A percentile compares a stretch with the other conserved stretches of the same genome.
These are phyloP conservation scores for Aphelocoma coerulescens DNA, from an alignment of 2,113 vertebrate genomes.

Conservation along the genomic window DNA sequence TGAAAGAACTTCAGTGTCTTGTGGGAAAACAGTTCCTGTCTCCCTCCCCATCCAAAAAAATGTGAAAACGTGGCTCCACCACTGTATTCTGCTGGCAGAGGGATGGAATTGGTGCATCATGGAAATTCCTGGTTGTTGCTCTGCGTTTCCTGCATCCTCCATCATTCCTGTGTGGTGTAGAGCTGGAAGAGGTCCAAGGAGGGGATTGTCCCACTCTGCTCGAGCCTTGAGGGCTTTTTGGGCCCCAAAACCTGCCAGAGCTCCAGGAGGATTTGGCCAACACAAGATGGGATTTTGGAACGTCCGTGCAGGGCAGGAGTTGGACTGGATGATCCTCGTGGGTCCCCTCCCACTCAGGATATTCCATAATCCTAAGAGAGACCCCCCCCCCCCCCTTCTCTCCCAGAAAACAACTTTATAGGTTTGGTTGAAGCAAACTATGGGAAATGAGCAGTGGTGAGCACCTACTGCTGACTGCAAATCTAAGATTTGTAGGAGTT, in stretches of 20 bases:
- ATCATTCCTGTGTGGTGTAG: rapidly evolving
- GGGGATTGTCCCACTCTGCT: not conserved
- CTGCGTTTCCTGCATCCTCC: not conserved
- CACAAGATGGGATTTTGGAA: not conserved
- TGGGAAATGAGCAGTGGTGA: not conserved
- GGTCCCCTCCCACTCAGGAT: not conserved
- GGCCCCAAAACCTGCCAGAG: not conserved
- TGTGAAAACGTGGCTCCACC: not conserved
- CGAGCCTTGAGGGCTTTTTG: not conserved
- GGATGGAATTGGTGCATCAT: not conserved
- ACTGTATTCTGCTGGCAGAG: not conserved
- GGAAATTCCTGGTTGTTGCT: not conserved
- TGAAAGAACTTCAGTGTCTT: not conserved
- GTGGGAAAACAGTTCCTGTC: not conserved
- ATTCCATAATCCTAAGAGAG: not conserved
- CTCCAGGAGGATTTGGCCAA: not conserved
- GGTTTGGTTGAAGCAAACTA: not conserved
- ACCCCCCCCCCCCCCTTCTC: not conserved
- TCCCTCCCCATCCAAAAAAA: not conserved
- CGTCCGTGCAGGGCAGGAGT: not conserved
- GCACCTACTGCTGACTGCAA: not conserved
- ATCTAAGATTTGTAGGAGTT: not conserved
- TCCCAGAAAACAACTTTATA: not conserved
- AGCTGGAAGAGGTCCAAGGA: not conserved
- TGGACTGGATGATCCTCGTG: not conserved